phyloP scores from a whole-genome alignment of 1,140 invertebrate species.

The Neomicropteryx cornuta region DNA sequence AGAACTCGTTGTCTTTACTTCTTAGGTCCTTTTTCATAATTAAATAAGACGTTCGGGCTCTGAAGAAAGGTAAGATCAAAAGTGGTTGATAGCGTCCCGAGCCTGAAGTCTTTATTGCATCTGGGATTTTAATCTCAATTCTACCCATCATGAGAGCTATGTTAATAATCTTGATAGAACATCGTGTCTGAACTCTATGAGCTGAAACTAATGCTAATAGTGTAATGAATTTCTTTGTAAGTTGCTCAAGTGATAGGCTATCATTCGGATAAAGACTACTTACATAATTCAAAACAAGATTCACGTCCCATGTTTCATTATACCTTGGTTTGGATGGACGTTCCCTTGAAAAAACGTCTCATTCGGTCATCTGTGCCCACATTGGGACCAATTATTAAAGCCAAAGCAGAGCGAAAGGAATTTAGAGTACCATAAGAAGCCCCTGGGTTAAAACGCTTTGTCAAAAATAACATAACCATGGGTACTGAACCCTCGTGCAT shows the following conservation, averaged over 20 bases:
- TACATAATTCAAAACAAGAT: slow-evolving; percentile 15
- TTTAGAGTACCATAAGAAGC: slow-evolving; percentile 17
- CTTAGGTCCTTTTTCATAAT: slow-evolving; percentile 10
- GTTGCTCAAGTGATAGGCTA: slow-evolving; percentile 9
- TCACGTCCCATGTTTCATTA: slow-evolving; percentile 13
- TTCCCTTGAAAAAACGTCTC: slow-evolving; percentile 16
- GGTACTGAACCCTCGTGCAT: slow-evolving; percentile 6
- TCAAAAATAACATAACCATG: slow-evolving; percentile 11
- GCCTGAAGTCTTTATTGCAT: slow-evolving; percentile 10
- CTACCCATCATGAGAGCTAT: no score
- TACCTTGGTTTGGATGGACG: slow-evolving; percentile 15
- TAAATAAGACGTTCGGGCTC: slow-evolving; percentile 7
- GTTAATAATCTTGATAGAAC: slow-evolving; percentile 11
- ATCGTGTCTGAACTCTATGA: slow-evolving; percentile 10
- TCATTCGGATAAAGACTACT: slow-evolving; percentile 2
- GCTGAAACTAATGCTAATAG: slow-evolving; percentile 15
- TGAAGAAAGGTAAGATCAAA: slow-evolving; percentile 7
- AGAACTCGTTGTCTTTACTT: slow-evolving; percentile 6
- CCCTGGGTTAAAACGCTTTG: slow-evolving; percentile 9
- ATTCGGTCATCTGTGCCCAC: slow-evolving; percentile 9
- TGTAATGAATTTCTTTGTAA: slow-evolving; percentile 12
- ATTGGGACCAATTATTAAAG: slow-evolving; percentile 11
- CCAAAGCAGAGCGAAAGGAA: slow-evolving; percentile 14
- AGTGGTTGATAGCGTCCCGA: slow-evolving; percentile 3
- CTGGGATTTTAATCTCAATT: slow-evolving; percentile 7